phyloP scores from a whole-genome alignment of 2,113 vertebrate species.

The Corythoichthys intestinalis region DNA sequence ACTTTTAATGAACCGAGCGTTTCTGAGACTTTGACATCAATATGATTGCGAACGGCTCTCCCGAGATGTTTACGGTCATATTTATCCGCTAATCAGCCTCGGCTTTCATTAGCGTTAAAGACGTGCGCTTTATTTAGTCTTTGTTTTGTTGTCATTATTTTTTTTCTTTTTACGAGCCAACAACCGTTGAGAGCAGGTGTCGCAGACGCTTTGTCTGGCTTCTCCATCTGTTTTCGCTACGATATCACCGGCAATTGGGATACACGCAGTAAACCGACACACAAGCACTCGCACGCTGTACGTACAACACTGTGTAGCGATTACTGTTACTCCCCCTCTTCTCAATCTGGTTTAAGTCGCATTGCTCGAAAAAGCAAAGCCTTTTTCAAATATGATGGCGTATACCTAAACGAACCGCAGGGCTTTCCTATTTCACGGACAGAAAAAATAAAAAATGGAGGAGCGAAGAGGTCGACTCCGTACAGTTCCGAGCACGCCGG shows the following conservation, averaged over 20 bases:
- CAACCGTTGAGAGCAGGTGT: constrained; percentile 16
- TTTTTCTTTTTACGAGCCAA: not conserved
- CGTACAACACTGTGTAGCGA: too few relatives aligned
- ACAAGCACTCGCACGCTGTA: not conserved
- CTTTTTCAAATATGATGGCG: too few relatives aligned
- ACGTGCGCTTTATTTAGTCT: not conserved
- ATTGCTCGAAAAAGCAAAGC: too few relatives aligned
- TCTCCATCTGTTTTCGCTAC: constrained; percentile 14
- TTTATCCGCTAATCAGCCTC: not conserved
- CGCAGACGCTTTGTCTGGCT: not conserved
- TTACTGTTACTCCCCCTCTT: too few relatives aligned
- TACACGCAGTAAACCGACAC: not conserved
- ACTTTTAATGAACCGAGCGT: too few relatives aligned
- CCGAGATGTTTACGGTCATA: not conserved
- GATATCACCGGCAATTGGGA: not conserved
- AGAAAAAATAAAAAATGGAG: too few relatives aligned
- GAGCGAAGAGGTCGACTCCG: constrained; percentile 21
- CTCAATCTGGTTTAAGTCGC: too few relatives aligned
- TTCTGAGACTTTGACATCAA: too few relatives aligned
- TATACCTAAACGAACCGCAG: too few relatives aligned
- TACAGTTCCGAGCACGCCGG: not conserved
- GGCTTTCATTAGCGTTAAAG: not conserved
- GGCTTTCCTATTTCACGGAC: too few relatives aligned
- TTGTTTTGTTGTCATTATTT: not conserved
- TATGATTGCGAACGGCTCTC: too few relatives aligned